A percentile compares a stretch with the other conserved stretches of the same genome.
Evolutionary conservation across 2,113 vertebrate genomes (phyloP).

Genomic region (Hippolais icterina): DNA sequence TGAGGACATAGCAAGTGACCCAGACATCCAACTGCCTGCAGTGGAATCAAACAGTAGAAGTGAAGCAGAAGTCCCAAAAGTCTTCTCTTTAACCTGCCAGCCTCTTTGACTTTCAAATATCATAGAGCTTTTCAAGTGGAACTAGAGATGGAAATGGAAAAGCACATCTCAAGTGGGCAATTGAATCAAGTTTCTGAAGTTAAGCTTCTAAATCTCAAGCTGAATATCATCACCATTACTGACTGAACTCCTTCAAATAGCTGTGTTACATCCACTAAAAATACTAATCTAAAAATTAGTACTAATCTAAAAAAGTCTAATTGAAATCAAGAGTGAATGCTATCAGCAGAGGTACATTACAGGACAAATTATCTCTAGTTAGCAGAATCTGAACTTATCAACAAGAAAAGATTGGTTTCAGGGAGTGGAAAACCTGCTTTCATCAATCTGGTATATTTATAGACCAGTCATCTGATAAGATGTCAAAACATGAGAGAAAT

Average conservation of each 20-base stretch:
- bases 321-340: not conserved
- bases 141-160: not conserved
- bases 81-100: not conserved
- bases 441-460: not conserved
- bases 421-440: not conserved
- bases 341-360: not conserved
- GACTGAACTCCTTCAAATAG: not conserved
- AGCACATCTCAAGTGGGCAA: not conserved
- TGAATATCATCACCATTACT: not conserved
- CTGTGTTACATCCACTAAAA: not conserved
- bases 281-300: not conserved
- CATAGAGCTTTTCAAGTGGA: not conserved
- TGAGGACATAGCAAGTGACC: not conserved
- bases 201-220: not conserved
- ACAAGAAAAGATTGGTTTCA: not conserved
- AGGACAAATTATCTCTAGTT: not conserved
- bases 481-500: slow-evolving; percentile 14
- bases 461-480: not conserved
- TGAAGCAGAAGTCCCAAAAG: not conserved
- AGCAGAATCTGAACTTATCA: not conserved
- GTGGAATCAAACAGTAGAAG: not conserved
- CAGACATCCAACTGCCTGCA: not conserved
- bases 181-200: not conserved
- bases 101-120: not conserved
- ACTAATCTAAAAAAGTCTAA: not conserved